These are phyloP conservation scores for Mola mola DNA, from an alignment of 2,113 vertebrate species.

Conservation along the genomic window DNA sequence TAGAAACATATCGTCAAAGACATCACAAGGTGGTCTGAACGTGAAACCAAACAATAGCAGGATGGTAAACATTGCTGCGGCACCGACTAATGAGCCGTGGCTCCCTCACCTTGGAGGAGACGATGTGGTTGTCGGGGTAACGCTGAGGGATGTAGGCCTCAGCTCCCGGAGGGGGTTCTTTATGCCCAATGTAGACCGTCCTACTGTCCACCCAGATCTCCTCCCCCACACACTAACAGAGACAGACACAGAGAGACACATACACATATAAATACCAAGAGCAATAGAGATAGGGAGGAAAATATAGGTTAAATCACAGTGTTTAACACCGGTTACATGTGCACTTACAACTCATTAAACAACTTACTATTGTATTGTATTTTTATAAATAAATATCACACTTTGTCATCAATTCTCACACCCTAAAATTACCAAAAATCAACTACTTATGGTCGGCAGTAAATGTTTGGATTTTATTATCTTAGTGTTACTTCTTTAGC, in stretches of 20 bases:
- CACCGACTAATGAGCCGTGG: slow-evolving; percentile 5
- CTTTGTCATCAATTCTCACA: no score
- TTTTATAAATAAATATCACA: no score
- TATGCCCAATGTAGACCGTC: slow-evolving; percentile 95
- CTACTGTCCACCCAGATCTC: slow-evolving; percentile 97
- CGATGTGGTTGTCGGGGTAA: slow-evolving; percentile 95
- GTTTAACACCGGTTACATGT: no score
- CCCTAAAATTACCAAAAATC: no score
- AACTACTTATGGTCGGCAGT: no score
- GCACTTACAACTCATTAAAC: no score
- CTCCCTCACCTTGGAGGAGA: slow-evolving; percentile 91
- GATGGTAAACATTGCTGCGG: slow-evolving; percentile 20
- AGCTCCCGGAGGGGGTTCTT: slow-evolving; percentile 89
- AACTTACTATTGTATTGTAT: no score
- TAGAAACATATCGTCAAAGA: slow-evolving; percentile 30
- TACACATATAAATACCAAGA: slow-evolving; percentile 45
- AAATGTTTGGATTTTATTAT: no score
- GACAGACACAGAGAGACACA: slow-evolving; percentile 27
- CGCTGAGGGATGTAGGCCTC: slow-evolving; percentile 97
- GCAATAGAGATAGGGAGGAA: slow-evolving; percentile 27
- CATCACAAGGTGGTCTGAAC: slow-evolving; percentile 44
- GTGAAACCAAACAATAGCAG: slow-evolving; percentile 6
- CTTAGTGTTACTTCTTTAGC: no score
- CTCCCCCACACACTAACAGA: slow-evolving; percentile 91
- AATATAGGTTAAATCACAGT: slow-evolving; percentile 4